These are phyloP conservation scores for Bombus vancouverensis DNA, from an alignment of 1,140 invertebrate species.

Conservation along the genomic window DNA sequence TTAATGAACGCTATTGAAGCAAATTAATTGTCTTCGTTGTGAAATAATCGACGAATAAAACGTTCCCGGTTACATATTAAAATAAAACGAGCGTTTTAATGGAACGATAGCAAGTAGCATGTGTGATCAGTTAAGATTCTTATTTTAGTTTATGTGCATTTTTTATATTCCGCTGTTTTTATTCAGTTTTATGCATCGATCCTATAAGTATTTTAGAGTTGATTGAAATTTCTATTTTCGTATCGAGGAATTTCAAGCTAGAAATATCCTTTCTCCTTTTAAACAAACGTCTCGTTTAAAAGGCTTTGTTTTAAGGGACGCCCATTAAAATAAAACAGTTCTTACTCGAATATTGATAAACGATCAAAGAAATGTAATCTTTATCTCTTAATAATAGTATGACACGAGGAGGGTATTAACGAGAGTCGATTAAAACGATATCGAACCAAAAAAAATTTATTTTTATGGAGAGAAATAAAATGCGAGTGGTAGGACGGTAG, in stretches of 20 bases:
- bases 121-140: not conserved
- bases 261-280: too few relatives aligned
- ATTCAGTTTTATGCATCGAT: too few relatives aligned
- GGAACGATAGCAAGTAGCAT: not conserved
- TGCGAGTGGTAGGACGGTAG: too few relatives aligned
- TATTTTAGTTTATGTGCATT: not conserved
- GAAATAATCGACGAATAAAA: not conserved
- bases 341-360: too few relatives aligned
- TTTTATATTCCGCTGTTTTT: not conserved
- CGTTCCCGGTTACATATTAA: not conserved
- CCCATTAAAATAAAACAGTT: too few relatives aligned
- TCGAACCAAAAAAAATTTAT: not conserved
- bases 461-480: not conserved
- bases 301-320: too few relatives aligned
- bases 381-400: not conserved
- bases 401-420: not conserved
- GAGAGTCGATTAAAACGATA: not conserved
- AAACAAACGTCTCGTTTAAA: too few relatives aligned
- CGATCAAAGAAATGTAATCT: not conserved
- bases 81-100: not conserved
- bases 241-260: too few relatives aligned
- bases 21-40: not conserved
- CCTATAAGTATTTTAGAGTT: too few relatives aligned
- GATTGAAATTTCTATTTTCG: too few relatives aligned
- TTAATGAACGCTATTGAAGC: too few relatives aligned